phyloP scores from a whole-genome alignment of 2,888 invertebrate genomes.

The Amphipoea oculea region DNA sequence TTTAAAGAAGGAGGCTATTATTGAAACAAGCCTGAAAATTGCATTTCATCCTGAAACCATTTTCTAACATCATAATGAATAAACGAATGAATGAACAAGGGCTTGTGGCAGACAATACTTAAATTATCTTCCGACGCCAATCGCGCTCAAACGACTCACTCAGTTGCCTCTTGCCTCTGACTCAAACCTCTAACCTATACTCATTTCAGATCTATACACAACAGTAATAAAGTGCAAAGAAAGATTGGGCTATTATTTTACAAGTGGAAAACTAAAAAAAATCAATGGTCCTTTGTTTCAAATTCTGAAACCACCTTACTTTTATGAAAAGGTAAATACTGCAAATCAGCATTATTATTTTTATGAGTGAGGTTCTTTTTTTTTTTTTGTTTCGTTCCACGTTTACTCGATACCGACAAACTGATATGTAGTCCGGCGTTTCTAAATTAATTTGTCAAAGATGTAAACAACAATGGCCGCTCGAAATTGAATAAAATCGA shows the following conservation, averaged over 20 bases:
- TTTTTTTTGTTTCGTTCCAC: too few relatives aligned
- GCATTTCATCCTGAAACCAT: constrained; percentile 9
- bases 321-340: background rate
- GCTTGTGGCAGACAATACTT: constrained; percentile 1
- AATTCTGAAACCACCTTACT: background rate
- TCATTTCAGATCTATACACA: background rate
- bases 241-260: background rate
- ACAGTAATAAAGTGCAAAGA: background rate
- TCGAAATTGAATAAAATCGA: too few relatives aligned
- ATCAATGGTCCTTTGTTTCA: background rate
- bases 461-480: too few relatives aligned
- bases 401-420: background rate
- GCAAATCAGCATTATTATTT: background rate
- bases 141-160: constrained; percentile 34
- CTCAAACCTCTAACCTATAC: constrained; percentile 18
- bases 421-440: background rate
- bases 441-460: too few relatives aligned
- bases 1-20: background rate
- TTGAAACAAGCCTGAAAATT: background rate
- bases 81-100: constrained; percentile 10
- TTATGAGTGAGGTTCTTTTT: too few relatives aligned
- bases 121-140: constrained; percentile 18
- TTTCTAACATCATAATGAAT: constrained; percentile 4
- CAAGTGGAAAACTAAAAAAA: background rate
- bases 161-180: constrained; percentile 6